A percentile compares a stretch with the other conserved stretches of the same genome.
phyloP scores from a whole-genome alignment of 2,888 invertebrate species.

The Marronus borbonicus region DNA sequence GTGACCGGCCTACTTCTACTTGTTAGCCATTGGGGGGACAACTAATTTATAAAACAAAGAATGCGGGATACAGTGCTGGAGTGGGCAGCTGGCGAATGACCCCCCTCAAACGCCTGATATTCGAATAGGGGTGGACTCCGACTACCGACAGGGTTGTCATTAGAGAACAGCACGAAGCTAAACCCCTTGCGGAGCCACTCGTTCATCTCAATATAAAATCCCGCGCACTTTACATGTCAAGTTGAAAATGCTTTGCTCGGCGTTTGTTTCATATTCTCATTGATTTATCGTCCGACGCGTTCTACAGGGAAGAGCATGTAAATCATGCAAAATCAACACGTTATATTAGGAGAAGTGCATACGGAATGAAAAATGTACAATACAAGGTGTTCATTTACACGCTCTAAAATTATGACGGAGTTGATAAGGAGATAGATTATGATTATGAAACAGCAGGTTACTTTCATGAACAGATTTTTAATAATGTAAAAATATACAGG shows the following conservation, averaged over 20 bases:
- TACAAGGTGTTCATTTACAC: too few species aligned
- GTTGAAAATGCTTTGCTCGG: conserved; percentile 43
- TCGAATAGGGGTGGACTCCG: conserved; percentile 38
- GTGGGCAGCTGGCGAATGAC: conserved; percentile 51
- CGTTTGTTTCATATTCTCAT: conserved; percentile 44
- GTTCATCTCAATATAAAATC: conserved; percentile 49
- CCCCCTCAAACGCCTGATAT: conserved; percentile 6
- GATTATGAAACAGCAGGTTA: too few species aligned
- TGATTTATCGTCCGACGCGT: conserved; percentile 29
- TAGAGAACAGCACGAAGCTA: conserved; percentile 46
- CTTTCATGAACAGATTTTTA: too few species aligned
- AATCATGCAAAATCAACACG: conserved; percentile 6
- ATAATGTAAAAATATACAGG: too few species aligned
- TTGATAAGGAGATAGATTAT: too few species aligned
- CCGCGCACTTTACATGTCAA: conserved; percentile 50
- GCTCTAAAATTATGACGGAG: too few species aligned
- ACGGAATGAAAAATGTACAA: too few species aligned
- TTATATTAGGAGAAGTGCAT: too few species aligned
- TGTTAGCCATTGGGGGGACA: conserved; percentile 42
- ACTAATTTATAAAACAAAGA: conserved; percentile 53
- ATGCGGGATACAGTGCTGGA: conserved; percentile 49
- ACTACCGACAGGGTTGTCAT: conserved; percentile 46
- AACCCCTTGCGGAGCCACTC: conserved; percentile 48
- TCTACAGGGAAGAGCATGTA: neutral
- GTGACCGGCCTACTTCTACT: conserved; percentile 26